phyloP scores from a whole-genome alignment of 1,140 invertebrate species.

The Belonocnema kinseyi region DNA sequence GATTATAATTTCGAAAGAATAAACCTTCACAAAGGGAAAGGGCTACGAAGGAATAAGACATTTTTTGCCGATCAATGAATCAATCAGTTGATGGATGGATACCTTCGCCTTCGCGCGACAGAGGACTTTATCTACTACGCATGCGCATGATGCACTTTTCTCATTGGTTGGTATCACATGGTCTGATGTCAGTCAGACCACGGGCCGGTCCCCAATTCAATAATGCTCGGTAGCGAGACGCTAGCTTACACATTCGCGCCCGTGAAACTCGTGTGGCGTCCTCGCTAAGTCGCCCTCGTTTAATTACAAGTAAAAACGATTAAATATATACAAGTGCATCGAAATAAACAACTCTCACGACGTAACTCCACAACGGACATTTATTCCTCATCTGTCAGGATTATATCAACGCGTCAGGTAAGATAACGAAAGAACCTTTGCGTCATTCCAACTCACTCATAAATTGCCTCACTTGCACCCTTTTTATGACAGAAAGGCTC shows the following conservation, averaged over 20 bases:
- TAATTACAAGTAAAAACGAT: neutral
- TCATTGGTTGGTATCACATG: slow-evolving; percentile 72
- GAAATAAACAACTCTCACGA: neutral
- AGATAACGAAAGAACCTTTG: slow-evolving; percentile 13
- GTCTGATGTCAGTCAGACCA: slow-evolving; percentile 76
- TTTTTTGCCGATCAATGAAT: neutral
- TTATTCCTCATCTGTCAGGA: slow-evolving; percentile 34
- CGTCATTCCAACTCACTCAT: too few relatives aligned
- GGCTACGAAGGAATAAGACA: neutral
- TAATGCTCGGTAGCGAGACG: slow-evolving; percentile 66
- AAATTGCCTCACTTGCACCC: too few relatives aligned
- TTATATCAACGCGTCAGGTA: slow-evolving; percentile 51
- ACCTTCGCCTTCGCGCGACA: slow-evolving; percentile 40
- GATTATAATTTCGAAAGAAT: too few relatives aligned
- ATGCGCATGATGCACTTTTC: slow-evolving; percentile 53
- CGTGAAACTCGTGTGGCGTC: slow-evolving; percentile 43
- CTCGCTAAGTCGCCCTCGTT: slow-evolving; percentile 26
- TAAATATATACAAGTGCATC: slow-evolving; percentile 8
- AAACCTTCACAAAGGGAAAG: neutral
- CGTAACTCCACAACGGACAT: neutral
- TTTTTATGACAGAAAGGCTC: neutral
- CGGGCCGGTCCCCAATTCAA: slow-evolving; percentile 72
- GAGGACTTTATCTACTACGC: slow-evolving; percentile 54
- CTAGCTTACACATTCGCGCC: slow-evolving; percentile 67
- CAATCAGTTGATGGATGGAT: neutral